phyloP scores from a whole-genome alignment of 2,797 vertebrate genomes.

The Sebastes trivittatus region DNA sequence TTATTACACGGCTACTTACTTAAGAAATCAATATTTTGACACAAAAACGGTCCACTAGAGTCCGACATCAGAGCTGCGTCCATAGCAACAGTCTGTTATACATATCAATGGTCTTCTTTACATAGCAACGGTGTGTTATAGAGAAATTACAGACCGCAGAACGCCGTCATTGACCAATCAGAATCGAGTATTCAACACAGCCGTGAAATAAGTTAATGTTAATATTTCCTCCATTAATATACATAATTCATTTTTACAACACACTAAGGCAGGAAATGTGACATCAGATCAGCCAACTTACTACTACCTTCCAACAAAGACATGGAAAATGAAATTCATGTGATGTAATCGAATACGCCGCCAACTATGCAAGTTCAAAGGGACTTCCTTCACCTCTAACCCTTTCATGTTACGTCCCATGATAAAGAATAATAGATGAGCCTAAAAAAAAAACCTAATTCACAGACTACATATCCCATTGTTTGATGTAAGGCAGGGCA shows the following conservation, averaged over 20 bases:
- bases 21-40: too few relatives aligned
- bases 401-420: conserved; percentile 32
- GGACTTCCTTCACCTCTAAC: background rate
- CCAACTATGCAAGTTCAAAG: conserved; percentile 2
- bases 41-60: too few relatives aligned
- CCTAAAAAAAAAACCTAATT: conserved; percentile 1
- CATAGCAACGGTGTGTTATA: too few relatives aligned
- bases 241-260: background rate
- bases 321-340: background rate
- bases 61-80: too few relatives aligned
- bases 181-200: too few relatives aligned
- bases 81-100: too few relatives aligned
- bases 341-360: background rate
- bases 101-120: too few relatives aligned
- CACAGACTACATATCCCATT: conserved; percentile 2
- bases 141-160: too few relatives aligned
- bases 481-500: conserved; percentile 30
- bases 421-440: conserved; percentile 25
- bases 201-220: too few relatives aligned
- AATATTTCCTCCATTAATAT: background rate
- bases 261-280: background rate
- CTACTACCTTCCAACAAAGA: background rate
- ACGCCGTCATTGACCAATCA: too few relatives aligned
- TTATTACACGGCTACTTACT: too few relatives aligned
- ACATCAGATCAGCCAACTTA: background rate